These are phyloP conservation scores for Tenthredo livida DNA, from an alignment of 2,888 invertebrate genomes.

Conservation along the genomic window DNA sequence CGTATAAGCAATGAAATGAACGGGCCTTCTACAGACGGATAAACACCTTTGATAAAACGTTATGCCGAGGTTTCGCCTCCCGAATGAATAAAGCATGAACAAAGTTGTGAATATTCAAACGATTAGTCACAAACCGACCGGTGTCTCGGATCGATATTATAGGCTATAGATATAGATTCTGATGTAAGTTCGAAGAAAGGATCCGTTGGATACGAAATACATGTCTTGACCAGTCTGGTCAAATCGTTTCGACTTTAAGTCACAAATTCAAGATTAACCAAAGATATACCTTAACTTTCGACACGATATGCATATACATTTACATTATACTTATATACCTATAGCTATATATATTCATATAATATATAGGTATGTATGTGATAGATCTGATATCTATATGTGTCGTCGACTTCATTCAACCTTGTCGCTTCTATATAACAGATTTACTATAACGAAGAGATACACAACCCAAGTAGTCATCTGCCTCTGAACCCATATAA, in stretches of 20 bases:
- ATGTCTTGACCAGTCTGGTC: constrained; percentile 31
- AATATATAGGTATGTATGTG: too few species aligned
- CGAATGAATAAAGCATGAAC: constrained; percentile 51
- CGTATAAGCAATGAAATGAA: constrained; percentile 36
- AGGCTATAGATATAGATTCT: constrained; percentile 52
- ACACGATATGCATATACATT: not conserved
- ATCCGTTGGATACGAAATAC: constrained; percentile 18
- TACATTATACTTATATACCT: too few species aligned
- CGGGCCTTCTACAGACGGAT: not conserved
- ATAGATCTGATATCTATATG: not conserved
- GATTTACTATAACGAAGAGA: not conserved
- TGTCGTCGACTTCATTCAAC: constrained; percentile 2
- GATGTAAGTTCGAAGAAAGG: constrained; percentile 44
- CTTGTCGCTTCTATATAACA: constrained; percentile 8
- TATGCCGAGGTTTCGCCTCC: constrained; percentile 37
- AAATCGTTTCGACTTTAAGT: constrained; percentile 34
- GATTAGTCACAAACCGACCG: constrained; percentile 50
- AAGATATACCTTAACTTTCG: constrained; percentile 27
- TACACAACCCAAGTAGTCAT: constrained; percentile 22
- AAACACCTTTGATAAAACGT: constrained; percentile 45
- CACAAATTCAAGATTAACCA: constrained; percentile 43
- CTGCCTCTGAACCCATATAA: constrained; percentile 26
- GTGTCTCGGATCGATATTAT: constrained; percentile 49
- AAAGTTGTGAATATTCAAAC: constrained; percentile 51
- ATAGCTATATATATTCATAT: too few species aligned